Conservation (phyloP, 2,113 vertebrate species). For the Calidris pugnax region DNA sequence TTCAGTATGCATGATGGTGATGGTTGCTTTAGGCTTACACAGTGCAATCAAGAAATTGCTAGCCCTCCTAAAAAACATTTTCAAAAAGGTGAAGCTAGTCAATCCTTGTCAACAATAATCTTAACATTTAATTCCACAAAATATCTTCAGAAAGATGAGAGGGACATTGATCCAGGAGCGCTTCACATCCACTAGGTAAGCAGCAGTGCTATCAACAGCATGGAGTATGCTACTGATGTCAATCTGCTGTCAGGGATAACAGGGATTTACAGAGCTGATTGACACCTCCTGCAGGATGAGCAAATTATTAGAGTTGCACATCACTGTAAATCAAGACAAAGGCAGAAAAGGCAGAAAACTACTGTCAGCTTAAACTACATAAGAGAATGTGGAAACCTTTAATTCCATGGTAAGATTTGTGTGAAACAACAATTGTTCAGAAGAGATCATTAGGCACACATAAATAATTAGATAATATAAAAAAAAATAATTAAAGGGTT, state of each 20-base stretch:
- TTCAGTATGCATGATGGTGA: background rate
- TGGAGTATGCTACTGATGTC: background rate
- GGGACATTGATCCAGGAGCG: background rate
- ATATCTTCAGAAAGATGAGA: background rate
- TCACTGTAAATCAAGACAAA: background rate
- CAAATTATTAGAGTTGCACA: background rate
- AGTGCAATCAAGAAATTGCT: background rate
- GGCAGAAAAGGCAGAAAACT: background rate
- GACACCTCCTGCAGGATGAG: background rate
- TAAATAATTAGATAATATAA: background rate
- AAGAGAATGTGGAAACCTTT: background rate
- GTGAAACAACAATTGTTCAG: background rate
- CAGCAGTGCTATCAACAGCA: background rate
- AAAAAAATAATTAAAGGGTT: background rate
- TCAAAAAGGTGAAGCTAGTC: background rate
- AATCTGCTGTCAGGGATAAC: background rate
- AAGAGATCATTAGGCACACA: background rate
- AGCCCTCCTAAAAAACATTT: background rate
- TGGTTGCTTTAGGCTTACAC: background rate
- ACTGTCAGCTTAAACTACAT: background rate
- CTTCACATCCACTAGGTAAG: background rate
- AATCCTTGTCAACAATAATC: background rate
- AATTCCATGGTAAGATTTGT: background rate
- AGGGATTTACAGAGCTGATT: background rate
- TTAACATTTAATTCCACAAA: background rate